Base-by-base conservation (phyloP, 2,888 invertebrate genomes). In the Platycheirus albimanus region DNA sequence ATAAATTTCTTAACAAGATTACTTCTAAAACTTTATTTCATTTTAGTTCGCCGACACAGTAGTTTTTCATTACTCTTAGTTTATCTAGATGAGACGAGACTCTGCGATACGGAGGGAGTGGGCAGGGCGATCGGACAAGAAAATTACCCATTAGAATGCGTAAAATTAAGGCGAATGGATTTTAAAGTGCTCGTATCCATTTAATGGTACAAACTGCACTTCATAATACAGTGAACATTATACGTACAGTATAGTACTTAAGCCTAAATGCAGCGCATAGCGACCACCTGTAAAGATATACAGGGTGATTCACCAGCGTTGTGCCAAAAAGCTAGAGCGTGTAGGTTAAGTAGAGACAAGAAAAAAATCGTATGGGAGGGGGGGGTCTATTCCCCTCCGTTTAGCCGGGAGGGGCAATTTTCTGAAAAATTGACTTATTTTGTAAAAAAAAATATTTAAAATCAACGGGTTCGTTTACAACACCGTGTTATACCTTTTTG, bases 161-260 rank as follows among this genome's bases (percentile, higher is more conserved):
- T 33, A 49, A 63, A 54, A 56, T 20, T 66, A 33, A 79, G 54
- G 67, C 61, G 67, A 52, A 69, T 69, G 56, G 28, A 58, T 66
- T 54, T 47, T 63, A 69, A 79, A 79, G 74, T 79, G 74, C 69
- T 69, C 67, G 43, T 45, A 43, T 49, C 67, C 54, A 56, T 70
- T 64, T 41, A 54, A 70, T 77, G 36, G 54, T 70, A 38, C 54
- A 52, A 47, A 61, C 45, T 45, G 49, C 54, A 74, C 74, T 61
- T 41, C 61, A 52, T 30, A 45, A 58, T 51, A 43, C 28, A 17
- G 8, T 3, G 38, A 8, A 17, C 11, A 20, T 11, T n/a, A 47
- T 2, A 19, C 10, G 20, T 10, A 47, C 45, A 20, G 19, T 20
- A 49, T 19, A 19, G 33, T 45, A 45, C 78, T 72, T 61, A 47